A percentile compares a stretch with the other conserved stretches of the same genome.
Conservation (phyloP, 1,140 invertebrate genomes). For the Brachionus calyciflorus region DNA sequence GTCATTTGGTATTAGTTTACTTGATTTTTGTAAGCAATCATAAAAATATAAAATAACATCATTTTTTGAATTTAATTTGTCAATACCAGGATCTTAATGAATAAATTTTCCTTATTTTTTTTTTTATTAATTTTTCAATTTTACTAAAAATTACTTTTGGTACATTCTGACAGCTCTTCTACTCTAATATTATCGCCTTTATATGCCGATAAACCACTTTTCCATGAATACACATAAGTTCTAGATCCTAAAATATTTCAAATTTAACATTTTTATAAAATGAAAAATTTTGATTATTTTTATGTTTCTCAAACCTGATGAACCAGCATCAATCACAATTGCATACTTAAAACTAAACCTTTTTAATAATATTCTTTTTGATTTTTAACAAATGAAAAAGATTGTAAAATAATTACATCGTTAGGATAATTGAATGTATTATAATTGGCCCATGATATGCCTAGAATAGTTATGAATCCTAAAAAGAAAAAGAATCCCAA, state of each 20-base stretch:
- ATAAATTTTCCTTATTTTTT: not conserved
- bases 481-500: not conserved
- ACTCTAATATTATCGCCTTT: slow-evolving; percentile 16
- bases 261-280: not conserved
- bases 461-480: not conserved
- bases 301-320: no score
- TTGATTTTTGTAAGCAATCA: slow-evolving; percentile 41
- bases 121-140: not conserved
- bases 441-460: not conserved
- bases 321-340: slow-evolving; percentile 46
- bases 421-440: slow-evolving; percentile 11
- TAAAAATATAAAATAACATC: slow-evolving; percentile 39
- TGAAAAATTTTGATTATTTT: no score
- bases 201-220: not conserved
- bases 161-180: not conserved
- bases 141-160: not conserved
- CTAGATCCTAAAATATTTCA: not conserved
- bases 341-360: slow-evolving; percentile 39
- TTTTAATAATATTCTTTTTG: not conserved
- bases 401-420: not conserved
- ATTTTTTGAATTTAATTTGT: not conserved
- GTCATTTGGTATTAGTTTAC: slow-evolving; percentile 15
- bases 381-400: not conserved
- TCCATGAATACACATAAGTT: slow-evolving; percentile 23
- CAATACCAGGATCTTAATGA: slow-evolving; percentile 21